These are phyloP conservation scores for Hycleus cichorii DNA, from an alignment of 1,140 invertebrate species.

Conservation along the genomic window DNA sequence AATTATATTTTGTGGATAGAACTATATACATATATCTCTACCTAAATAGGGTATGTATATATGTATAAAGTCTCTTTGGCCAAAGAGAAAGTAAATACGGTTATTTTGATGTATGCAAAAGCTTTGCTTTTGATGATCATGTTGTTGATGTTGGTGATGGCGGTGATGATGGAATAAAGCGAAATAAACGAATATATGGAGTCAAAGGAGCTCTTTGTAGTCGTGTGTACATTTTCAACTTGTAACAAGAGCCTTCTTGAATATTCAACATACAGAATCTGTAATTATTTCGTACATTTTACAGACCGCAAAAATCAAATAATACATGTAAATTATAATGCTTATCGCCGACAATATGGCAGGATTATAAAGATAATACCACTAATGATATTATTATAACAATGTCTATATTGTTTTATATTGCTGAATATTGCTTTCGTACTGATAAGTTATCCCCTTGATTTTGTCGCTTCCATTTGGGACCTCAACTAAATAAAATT, in stretches of 20 bases:
- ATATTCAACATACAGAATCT: conserved; percentile 10
- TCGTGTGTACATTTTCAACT: conserved; percentile 5
- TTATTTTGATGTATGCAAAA: conserved; percentile 32
- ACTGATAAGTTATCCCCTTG: too few species aligned
- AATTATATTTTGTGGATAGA: conserved; percentile 38
- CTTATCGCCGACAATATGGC: too few species aligned
- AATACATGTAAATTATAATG: too few species aligned
- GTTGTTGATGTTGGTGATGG: too few species aligned
- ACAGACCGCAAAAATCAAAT: too few species aligned
- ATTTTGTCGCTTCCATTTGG: neutral
- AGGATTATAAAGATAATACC: too few species aligned
- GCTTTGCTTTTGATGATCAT: conserved; percentile 22
- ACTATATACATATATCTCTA: conserved; percentile 18
- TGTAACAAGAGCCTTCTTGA: conserved; percentile 13
- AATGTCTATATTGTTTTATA: too few species aligned
- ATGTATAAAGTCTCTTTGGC: conserved; percentile 10
- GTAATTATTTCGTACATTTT: conserved; percentile 4
- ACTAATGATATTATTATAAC: too few species aligned
- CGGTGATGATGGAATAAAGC: too few species aligned
- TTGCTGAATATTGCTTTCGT: too few species aligned
- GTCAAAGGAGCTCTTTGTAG: conserved; percentile 8
- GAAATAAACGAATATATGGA: too few species aligned
- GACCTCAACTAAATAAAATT: conserved; percentile 6
- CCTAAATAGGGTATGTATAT: conserved; percentile 3
- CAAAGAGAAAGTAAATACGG: conserved; percentile 27